phyloP scores from a whole-genome alignment of 2,797 vertebrate species.

The Trachops cirrhosus region DNA sequence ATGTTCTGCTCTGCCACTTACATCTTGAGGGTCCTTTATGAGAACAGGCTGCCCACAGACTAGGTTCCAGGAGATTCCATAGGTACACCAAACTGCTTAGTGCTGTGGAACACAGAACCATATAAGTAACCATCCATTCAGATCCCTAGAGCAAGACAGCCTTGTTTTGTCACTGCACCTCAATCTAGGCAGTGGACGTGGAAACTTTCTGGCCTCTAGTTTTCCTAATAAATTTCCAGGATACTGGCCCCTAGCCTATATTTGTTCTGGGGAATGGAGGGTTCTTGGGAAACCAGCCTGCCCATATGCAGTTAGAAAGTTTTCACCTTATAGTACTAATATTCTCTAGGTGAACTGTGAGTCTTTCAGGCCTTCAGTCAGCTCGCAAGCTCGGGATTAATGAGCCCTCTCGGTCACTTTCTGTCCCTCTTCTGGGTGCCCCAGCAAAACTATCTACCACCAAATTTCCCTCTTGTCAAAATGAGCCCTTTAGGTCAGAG shows the following conservation, averaged over 20 bases:
- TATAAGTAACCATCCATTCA: not conserved
- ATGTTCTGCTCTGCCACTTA: not conserved
- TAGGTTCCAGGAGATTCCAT: not conserved
- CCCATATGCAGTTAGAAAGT: not conserved
- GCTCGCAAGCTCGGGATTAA: not conserved
- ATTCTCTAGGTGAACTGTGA: not conserved
- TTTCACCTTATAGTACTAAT: not conserved
- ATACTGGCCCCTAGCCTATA: not conserved
- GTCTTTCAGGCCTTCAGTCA: not conserved
- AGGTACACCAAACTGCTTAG: not conserved
- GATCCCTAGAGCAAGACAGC: not conserved
- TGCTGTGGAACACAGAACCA: not conserved
- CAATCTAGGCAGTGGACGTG: not conserved
- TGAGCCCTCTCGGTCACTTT: not conserved
- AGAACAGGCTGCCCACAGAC: not conserved
- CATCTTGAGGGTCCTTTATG: not conserved
- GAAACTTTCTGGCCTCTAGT: not conserved
- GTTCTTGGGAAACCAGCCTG: not conserved
- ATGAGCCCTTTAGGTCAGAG: not conserved
- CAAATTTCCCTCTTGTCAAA: not conserved
- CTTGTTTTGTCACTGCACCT: not conserved
- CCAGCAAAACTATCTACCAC: not conserved
- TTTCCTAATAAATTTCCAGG: not conserved
- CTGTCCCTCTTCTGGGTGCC: not conserved
- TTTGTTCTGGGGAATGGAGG: not conserved